phyloP scores from a whole-genome alignment of 2,113 vertebrate genomes.

The Hypocryptadius cinnamomeus region DNA sequence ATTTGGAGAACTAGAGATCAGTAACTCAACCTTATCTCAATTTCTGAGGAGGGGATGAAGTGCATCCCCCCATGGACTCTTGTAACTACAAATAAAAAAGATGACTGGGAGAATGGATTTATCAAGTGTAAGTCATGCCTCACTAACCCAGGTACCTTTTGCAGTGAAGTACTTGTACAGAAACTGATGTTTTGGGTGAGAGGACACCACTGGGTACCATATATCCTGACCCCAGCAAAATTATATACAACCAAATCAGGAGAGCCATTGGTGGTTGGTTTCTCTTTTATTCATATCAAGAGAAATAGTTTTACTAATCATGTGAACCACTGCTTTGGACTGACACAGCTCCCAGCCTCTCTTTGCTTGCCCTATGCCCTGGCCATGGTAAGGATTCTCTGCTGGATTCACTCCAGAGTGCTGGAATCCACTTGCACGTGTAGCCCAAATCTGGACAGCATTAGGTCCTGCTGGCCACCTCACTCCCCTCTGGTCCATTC shows the following conservation, averaged over 20 bases:
- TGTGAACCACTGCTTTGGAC: background rate
- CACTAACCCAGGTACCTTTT: background rate
- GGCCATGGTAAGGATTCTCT: background rate
- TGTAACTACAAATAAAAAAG: background rate
- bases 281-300: background rate
- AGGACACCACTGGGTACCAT: background rate
- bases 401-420: background rate
- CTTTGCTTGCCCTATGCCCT: background rate
- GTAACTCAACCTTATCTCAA: background rate
- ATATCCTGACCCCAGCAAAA: background rate
- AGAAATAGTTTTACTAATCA: background rate
- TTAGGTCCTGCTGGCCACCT: fast-evolving
- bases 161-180: background rate
- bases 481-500: background rate
- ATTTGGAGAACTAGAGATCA: background rate
- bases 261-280: background rate
- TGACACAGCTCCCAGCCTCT: background rate
- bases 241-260: background rate
- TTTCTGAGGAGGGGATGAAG: background rate
- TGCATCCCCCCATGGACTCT: background rate
- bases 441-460: background rate
- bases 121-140: background rate
- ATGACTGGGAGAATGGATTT: background rate
- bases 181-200: background rate
- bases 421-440: background rate